Base-by-base conservation (phyloP, 2,888 invertebrate genomes). In the Drosophila austrosaltans region DNA sequence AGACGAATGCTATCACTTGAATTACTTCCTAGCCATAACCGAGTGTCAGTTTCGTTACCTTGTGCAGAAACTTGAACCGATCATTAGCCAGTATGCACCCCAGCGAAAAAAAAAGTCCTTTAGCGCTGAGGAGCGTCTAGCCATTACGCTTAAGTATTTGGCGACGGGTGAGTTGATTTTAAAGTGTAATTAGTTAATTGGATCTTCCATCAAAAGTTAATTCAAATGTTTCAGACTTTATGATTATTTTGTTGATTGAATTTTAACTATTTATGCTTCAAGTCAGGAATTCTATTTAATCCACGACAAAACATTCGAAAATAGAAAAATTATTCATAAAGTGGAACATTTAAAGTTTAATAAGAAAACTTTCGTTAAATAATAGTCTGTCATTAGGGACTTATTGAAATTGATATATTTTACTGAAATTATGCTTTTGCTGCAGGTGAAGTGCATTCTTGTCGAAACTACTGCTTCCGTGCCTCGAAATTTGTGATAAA, bases 401-500 rank as follows among this genome's bases (percentile, higher is more conserved):
- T 32, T 36, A 36, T 8, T 7, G 1, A 36, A 36, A 10, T 36
- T 36, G 7, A 36, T 10, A 36, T 36, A 7, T 7, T 5, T 32
- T 6, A 10, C 16, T n/a, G 2, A 36, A 36, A 36, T 53, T 22
- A 60, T 39, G 0, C 22, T 4, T 30, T 22, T 53, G 1, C 70
- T 72, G 32, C 76, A 91, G 91, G 91, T 76, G 91, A 91, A 86
- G 90, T 91, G 66, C 91, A 91, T 81, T 91, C 91, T 72, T 91
- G 91, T 82, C 91, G 91, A 78, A 91, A 91, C 81, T 91, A 91
- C 78, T 91, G 91, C 86, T 91, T 91, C 86, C 91, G 90, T 81
- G 91, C 91, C 87, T 91, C 91, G 71, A 91, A 91, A 89, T 90
- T 91, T 88, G 91, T 91, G 87, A 91, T 91, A 89, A 88, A 91